Evolutionary conservation across 2,888 invertebrate species (phyloP).

Genomic region (Barypeithes pellucidus): DNA sequence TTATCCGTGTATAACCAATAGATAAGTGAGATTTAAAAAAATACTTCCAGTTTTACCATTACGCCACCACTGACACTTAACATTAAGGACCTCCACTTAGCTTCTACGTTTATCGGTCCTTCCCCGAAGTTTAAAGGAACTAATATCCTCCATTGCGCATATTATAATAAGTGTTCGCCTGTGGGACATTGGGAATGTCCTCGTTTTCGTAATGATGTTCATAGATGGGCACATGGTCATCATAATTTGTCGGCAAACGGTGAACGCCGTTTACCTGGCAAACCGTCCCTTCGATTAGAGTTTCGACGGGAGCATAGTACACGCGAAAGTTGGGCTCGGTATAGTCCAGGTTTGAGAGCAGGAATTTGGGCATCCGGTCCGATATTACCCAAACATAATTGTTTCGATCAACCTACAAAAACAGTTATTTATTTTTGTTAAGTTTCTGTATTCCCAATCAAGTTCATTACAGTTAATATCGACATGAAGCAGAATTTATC

Average conservation of each 20-base stretch:
- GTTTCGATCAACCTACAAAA: slow-evolving; percentile 73
- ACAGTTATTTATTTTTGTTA: neutral
- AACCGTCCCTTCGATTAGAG: slow-evolving; percentile 80
- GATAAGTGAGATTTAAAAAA: no score
- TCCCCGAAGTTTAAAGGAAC: neutral
- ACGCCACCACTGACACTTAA: no score
- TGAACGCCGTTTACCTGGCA: slow-evolving; percentile 72
- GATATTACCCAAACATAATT: slow-evolving; percentile 87
- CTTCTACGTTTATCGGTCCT: neutral
- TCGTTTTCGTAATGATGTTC: neutral
- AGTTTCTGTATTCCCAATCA: no score
- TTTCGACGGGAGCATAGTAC: slow-evolving; percentile 79
- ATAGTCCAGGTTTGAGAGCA: slow-evolving; percentile 79
- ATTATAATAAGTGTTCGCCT: neutral
- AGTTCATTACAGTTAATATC: no score
- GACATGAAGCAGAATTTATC: no score
- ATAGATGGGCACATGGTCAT: neutral
- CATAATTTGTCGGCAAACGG: neutral
- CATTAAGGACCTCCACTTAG: no score
- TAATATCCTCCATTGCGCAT: neutral
- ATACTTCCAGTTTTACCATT: no score
- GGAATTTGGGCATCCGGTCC: slow-evolving; percentile 87
- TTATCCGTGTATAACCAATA: no score
- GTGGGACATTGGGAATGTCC: neutral
- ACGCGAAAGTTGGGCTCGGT: slow-evolving; percentile 86